A percentile compares a stretch with the other conserved stretches of the same genome.
Evolutionary conservation across 2,888 invertebrate genomes (phyloP).

Genomic region (Tanytarsus gracilentus): DNA sequence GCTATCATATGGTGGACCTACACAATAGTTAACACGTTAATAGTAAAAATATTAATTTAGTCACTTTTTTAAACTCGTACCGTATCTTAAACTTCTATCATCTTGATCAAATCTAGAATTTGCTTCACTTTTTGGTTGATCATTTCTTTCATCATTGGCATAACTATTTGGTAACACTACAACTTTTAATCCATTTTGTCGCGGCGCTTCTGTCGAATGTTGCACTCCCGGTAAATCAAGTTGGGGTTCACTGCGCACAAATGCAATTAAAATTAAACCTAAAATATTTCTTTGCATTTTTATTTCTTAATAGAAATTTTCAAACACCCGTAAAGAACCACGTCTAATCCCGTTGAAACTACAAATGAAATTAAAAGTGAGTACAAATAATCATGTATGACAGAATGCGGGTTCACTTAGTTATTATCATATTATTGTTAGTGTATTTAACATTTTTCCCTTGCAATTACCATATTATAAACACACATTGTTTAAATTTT

Average conservation of each 20-base stretch:
- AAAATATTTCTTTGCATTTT: not conserved
- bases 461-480: slow-evolving; percentile 24
- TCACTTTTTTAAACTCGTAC: slow-evolving; percentile 37
- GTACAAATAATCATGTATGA: slow-evolving; percentile 10
- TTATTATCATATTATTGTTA: slow-evolving; percentile 26
- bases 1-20: slow-evolving; percentile 40
- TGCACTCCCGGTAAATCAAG: slow-evolving; percentile 6
- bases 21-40: slow-evolving; percentile 33
- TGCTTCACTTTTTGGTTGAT: slow-evolving; percentile 16
- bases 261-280: not conserved
- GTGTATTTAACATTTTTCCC: slow-evolving; percentile 20
- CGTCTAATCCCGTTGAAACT: slow-evolving; percentile 22
- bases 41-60: not conserved
- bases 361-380: slow-evolving; percentile 28
- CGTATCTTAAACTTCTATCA: slow-evolving; percentile 40
- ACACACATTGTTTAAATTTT: slow-evolving; percentile 14
- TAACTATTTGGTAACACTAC: slow-evolving; percentile 37
- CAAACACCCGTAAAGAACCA: not conserved
- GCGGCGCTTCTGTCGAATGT: slow-evolving; percentile 16
- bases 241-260: not conserved
- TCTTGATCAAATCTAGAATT: slow-evolving; percentile 34
- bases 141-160: slow-evolving; percentile 30
- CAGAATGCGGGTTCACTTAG: slow-evolving; percentile 24
- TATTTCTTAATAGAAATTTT: not conserved
- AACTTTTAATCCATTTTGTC: slow-evolving; percentile 35